Evolutionary conservation across 1,140 invertebrate species (phyloP), one percentile per base, ranked within the genome.

Genomic region (Lasaia peninsularis): DNA sequence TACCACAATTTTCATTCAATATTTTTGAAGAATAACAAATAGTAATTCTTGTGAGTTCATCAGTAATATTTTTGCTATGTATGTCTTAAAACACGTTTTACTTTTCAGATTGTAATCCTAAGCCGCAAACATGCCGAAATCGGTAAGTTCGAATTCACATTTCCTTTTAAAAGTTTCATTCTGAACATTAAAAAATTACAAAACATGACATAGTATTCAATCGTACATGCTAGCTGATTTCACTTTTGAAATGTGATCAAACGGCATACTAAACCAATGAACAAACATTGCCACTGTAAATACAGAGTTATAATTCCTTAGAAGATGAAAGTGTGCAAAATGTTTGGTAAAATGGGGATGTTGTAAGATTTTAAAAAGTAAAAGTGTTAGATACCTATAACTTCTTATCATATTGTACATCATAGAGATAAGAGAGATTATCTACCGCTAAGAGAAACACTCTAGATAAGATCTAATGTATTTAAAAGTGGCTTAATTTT

Each of bases 91-190:
- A 31, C 54, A 52, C 52, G 50, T 74, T 82, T 73, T 44, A 73
- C 50, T 53, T 86, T 84, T 49, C 83, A 88, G 86, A 88, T 86
- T 75, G 76, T 77, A 71, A 86, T 78, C 77, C 77, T 67, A 73
- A 82, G 64, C 71, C 76, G 78, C 75, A 80, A 86, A 84, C 54
- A 88, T 88, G 86, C 86, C 86, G 75, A 88, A 88, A 88, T 88
- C 85, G 71, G 85, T 88, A 70, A 86, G 85, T 88, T 61, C 52
- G 7, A 49, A 24, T 31, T 59, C 48, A 59, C 54, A 61, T 58
- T 37, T 57, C 20, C 57, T 11, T 33, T 8, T 8, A 44, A 40
- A 32, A 37, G 53, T 4, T 4, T 7, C 4, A 28, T 7, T 6
- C 21, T 20, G 12, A 20, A 20, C 35, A 2, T 18, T 24, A 40